Conservation (phyloP, 2,113 vertebrate genomes). For the Cyanocitta stelleri region DNA sequence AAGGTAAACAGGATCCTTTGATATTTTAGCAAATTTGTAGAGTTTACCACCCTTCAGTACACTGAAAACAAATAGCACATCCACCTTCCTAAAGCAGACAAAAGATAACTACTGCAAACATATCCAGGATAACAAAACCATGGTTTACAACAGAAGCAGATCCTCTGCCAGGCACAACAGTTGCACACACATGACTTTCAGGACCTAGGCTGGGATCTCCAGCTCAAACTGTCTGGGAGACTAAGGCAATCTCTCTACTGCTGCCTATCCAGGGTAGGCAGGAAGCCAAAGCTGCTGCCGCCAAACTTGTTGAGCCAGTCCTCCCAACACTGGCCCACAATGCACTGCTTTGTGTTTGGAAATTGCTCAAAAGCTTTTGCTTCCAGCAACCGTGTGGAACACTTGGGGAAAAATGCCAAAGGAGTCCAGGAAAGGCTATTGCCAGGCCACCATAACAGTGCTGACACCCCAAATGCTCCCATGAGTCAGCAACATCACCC, state of each 20-base stretch:
- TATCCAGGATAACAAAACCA: background rate
- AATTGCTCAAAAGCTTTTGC: slow-evolving; percentile 37
- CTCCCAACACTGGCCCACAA: slow-evolving; percentile 32
- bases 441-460: background rate
- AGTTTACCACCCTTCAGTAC: background rate
- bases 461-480: background rate
- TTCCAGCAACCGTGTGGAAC: background rate
- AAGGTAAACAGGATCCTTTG: background rate
- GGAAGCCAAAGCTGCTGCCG: slow-evolving; percentile 38
- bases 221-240: background rate
- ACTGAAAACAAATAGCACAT: background rate
- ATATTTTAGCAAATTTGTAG: background rate
- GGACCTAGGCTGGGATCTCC: background rate
- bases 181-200: background rate
- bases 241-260: background rate
- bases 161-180: background rate
- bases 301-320: slow-evolving; percentile 62
- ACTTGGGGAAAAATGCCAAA: background rate
- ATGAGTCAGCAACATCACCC: background rate
- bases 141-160: background rate
- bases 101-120: background rate
- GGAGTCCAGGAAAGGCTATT: background rate
- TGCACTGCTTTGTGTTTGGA: slow-evolving; percentile 14
- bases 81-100: background rate
- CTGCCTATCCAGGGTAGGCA: slow-evolving; percentile 47